These are phyloP conservation scores for Parapsyche elsis DNA, from an alignment of 1,140 invertebrate species.

Conservation along the genomic window DNA sequence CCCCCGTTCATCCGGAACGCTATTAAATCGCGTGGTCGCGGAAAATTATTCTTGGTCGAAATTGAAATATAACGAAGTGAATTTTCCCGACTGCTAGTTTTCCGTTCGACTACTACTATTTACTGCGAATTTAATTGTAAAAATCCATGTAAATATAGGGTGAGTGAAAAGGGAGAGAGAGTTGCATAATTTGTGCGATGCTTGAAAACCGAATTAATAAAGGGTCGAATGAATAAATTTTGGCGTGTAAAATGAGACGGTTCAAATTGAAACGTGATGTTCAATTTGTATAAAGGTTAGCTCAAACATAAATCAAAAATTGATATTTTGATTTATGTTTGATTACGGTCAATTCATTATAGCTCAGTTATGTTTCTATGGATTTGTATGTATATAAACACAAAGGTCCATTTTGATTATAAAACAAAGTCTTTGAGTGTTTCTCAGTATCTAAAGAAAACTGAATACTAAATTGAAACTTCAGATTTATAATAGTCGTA, in stretches of 20 bases:
- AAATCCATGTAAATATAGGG: background rate
- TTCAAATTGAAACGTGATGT: no score
- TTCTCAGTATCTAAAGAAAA: no score
- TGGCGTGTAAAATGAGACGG: background rate
- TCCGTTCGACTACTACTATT: background rate
- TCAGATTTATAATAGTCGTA: no score
- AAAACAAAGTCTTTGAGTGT: no score
- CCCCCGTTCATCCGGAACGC: background rate
- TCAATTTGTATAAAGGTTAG: no score
- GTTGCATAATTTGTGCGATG: background rate
- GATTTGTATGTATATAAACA: no score
- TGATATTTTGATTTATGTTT: no score
- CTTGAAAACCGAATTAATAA: background rate
- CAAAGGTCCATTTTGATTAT: no score
- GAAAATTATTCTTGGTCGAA: background rate
- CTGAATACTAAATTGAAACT: no score
- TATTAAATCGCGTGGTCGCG: background rate
- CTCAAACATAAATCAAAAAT: no score
- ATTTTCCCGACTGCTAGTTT: background rate
- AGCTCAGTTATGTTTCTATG: no score
- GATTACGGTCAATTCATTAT: no score
- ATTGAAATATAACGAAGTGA: background rate
- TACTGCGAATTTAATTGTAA: background rate
- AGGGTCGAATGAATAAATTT: conserved; percentile 10
- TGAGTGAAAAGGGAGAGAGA: background rate